Conservation (phyloP, 2,113 vertebrate species). For the Sphaerodactylus townsendi region DNA sequence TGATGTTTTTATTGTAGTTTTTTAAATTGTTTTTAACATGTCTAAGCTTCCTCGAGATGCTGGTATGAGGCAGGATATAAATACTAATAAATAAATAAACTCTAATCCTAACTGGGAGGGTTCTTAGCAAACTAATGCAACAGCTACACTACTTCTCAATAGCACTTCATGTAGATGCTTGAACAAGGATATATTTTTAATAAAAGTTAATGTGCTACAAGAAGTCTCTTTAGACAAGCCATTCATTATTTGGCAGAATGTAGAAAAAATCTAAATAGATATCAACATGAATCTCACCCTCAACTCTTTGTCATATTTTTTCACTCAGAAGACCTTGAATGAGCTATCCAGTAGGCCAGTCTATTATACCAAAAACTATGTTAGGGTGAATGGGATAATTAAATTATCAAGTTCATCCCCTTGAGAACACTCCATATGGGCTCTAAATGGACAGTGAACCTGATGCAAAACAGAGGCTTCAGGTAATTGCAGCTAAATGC, state of each 20-base stretch:
- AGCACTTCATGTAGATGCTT: neutral
- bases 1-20: too few species aligned
- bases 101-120: too few species aligned
- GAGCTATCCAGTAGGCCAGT: neutral
- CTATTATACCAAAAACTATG: conserved; percentile 1
- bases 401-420: conserved; percentile 36
- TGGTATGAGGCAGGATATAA: too few species aligned
- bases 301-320: neutral
- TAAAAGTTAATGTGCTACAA: neutral
- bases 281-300: neutral
- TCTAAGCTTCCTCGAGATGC: too few species aligned
- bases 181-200: neutral
- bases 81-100: too few species aligned
- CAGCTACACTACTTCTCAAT: neutral
- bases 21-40: too few species aligned
- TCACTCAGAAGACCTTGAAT: conserved; percentile 1
- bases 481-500: conserved; percentile 13
- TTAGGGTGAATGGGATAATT: conserved; percentile 27
- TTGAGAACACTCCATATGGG: neutral
- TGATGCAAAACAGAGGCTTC: conserved; percentile 40
- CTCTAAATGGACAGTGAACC: neutral
- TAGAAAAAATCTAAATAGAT: neutral
- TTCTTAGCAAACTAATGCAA: neutral
- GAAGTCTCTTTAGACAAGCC: neutral
- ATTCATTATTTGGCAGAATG: neutral